Percentiles rank a stretch among this genome's conserved stretches.
Evolutionary conservation across 2,797 vertebrate genomes (phyloP).

Genomic region (Spea hammondii): DNA sequence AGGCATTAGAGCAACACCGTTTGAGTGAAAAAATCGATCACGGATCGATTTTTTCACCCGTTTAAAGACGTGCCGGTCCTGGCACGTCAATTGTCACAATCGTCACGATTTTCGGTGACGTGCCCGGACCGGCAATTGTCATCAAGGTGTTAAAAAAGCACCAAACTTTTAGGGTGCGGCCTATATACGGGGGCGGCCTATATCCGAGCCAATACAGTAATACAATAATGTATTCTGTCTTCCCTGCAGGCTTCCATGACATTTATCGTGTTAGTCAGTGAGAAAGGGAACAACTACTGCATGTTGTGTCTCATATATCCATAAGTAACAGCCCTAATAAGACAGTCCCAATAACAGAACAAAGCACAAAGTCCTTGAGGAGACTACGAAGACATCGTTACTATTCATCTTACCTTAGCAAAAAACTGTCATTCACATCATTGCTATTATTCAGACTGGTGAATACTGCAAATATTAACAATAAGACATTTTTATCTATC

Average conservation of each 20-base stretch:
- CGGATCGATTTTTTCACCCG: no score
- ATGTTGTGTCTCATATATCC: conserved; percentile 9
- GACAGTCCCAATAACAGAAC: conserved; percentile 12
- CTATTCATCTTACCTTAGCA: background rate
- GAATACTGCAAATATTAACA: background rate
- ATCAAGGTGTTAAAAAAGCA: no score
- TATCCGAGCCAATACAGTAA: no score
- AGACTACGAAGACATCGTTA: background rate
- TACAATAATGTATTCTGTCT: conserved; percentile 29
- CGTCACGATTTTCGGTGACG: no score
- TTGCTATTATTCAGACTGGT: background rate
- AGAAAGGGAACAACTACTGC: conserved; percentile 22
- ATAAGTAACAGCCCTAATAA: conserved; percentile 23
- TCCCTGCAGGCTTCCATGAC: conserved; percentile 35
- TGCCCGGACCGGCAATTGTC: no score
- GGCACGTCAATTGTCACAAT: no score
- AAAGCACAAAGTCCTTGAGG: conserved; percentile 25
- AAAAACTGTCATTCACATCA: conserved; percentile 11
- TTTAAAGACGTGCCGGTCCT: no score
- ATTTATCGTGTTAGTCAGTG: conserved; percentile 38
- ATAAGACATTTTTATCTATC: background rate
- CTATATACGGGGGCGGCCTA: no score
- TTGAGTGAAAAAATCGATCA: no score
- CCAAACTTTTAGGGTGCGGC: no score
- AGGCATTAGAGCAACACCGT: no score